Base-by-base conservation (phyloP, 2,113 vertebrate species). In the Podocnemis expansa region DNA sequence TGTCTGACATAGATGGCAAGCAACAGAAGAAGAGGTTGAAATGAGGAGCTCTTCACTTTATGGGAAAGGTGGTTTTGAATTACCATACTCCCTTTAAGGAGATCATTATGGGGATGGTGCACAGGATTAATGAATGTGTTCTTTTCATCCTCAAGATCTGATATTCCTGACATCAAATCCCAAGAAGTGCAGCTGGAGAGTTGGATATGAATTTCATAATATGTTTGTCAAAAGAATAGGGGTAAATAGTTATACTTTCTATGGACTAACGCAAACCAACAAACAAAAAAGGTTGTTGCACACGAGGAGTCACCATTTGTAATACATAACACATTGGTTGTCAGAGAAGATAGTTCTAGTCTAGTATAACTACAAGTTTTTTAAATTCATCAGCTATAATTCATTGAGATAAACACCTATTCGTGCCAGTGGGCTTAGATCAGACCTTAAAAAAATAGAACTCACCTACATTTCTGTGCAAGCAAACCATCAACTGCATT, bases 161-260 rank as follows among this genome's bases (percentile, higher is more conserved):
- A 97, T 95, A 92, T 94, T 21, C 85, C 91, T 91, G 96, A 93
- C 79, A 94, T 96, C 56, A 93, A 91, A 93, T 93, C 88, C 92
- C 0, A 0, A 93, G 92, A 84, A 94, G 93, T 92, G 95, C 60
- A 75, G 82, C 19, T 1, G 1, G 90, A 87, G 92, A 87, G 92
- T 95, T 90, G 89, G 91, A 95, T 96, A 49, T 94, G 85, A 83
- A 96, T 97, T 47, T 94, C 95, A 96, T 92, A 89, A 92, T 89
- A 67, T 93, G 89, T 95, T 97, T 96, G 94, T 93, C 90, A 96
- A 96, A 96, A 86, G 94, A 96, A 95, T 90, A 88, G 88, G 92
- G 89, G 93, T 95, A 96, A 96, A 91, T 84, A 82, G 63, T 78
- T 90, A 21, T 76, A 84, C 88, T 91, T 97, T 47, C 47, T 47